Evolutionary conservation across 2,113 vertebrate genomes (phyloP).

Genomic region (Anser cygnoides): DNA sequence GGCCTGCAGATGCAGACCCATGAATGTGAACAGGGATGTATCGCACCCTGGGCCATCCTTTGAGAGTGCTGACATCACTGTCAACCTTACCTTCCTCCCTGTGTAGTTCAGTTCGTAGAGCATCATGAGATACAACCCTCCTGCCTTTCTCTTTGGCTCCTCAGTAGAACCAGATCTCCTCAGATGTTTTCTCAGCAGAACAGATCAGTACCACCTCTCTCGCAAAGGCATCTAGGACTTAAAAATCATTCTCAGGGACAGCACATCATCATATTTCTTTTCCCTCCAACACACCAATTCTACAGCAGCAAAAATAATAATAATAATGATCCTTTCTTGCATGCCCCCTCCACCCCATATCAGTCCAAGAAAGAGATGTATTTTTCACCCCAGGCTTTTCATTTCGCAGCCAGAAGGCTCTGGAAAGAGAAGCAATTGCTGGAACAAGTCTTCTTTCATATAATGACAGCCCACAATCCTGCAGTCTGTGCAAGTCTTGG

Average conservation of each 20-base stretch:
- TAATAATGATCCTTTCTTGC: background rate
- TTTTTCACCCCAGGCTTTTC: background rate
- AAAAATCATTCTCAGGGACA: background rate
- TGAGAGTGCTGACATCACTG: background rate
- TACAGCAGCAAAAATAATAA: background rate
- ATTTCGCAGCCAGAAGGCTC: background rate
- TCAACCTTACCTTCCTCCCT: background rate
- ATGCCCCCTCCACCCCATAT: rapidly evolving
- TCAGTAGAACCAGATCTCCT: background rate
- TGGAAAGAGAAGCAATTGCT: conserved; percentile 12
- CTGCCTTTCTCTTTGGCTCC: background rate
- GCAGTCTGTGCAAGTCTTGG: conserved; percentile 1
- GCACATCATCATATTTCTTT: background rate
- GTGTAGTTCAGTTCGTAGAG: background rate
- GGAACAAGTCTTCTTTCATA: background rate
- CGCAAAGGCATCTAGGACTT: background rate
- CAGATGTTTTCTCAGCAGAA: background rate
- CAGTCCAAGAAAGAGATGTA: background rate
- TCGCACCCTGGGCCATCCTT: background rate
- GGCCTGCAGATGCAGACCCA: background rate
- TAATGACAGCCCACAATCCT: background rate
- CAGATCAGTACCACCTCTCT: rapidly evolving
- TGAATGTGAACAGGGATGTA: background rate
- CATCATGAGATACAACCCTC: background rate
- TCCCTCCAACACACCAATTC: background rate